phyloP scores from a whole-genome alignment of 2,797 vertebrate genomes.

The Microctenopoma stevenorrisi region DNA sequence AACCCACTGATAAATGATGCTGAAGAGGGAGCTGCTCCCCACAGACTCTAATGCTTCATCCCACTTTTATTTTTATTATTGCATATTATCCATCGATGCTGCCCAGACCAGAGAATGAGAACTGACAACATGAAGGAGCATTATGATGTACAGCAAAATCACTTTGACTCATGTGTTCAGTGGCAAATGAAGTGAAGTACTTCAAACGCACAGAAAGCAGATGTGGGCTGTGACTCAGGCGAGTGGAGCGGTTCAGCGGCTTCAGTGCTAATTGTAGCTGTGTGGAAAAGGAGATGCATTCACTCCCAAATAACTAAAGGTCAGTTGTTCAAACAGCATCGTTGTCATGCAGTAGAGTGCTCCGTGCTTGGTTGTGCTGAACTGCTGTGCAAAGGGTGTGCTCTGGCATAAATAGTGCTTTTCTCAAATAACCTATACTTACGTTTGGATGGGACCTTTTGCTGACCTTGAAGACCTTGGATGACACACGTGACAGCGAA shows the following conservation, averaged over 20 bases:
- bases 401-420: slow-evolving; percentile 3
- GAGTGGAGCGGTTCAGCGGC: background rate
- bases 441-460: slow-evolving; percentile 64
- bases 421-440: slow-evolving; percentile 51
- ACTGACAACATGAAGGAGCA: background rate
- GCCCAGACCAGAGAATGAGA: background rate
- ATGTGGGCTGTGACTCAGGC: background rate
- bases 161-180: background rate
- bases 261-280: background rate
- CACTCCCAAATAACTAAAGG: slow-evolving; percentile 11
- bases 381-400: slow-evolving; percentile 14
- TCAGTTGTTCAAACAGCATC: slow-evolving; percentile 10
- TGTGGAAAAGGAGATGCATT: background rate
- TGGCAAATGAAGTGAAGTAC: background rate
- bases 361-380: slow-evolving; percentile 21
- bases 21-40: background rate
- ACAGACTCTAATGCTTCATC: slow-evolving; percentile 1
- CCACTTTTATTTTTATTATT: background rate
- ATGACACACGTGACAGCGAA: slow-evolving; percentile 37
- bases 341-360: slow-evolving; percentile 36
- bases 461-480: slow-evolving; percentile 56
- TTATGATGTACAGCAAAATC: background rate
- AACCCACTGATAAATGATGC: background rate
- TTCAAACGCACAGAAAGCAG: background rate
- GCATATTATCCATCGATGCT: background rate